A percentile compares a stretch with the other conserved stretches of the same genome.
Evolutionary conservation across 2,797 vertebrate species (phyloP).

Genomic region (Manis javanica): DNA sequence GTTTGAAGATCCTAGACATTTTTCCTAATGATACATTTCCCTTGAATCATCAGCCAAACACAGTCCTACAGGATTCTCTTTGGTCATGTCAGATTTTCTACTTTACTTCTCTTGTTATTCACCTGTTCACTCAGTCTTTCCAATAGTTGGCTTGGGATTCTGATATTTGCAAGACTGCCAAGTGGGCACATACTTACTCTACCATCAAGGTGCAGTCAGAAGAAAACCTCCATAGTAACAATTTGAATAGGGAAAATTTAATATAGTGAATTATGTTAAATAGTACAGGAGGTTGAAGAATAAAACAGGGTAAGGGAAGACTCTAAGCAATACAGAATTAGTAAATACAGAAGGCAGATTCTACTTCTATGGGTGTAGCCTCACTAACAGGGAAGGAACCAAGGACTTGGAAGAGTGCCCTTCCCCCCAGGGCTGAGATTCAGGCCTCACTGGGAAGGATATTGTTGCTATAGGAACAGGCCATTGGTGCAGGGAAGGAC

Average conservation of each 20-base stretch:
- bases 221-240: not conserved
- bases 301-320: not conserved
- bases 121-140: not conserved
- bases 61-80: not conserved
- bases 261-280: not conserved
- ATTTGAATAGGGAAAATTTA: not conserved
- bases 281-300: not conserved
- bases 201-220: not conserved
- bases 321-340: not conserved
- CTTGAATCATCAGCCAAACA: not conserved
- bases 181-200: not conserved
- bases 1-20: not conserved
- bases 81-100: not conserved
- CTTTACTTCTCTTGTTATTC: not conserved
- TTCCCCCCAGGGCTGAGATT: not conserved
- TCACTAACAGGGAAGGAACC: not conserved
- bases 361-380: not conserved
- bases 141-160: not conserved
- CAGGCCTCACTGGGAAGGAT: not conserved
- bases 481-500: not conserved
- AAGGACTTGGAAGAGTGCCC: not conserved
- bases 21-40: not conserved
- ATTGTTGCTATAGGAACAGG: fast-evolving
- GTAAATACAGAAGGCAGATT: not conserved
- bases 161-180: not conserved